Base-by-base conservation (phyloP, 30 jellyfish, hydroid and myxozoan genomes). In the Hydractinia symbiolongicarpus region DNA sequence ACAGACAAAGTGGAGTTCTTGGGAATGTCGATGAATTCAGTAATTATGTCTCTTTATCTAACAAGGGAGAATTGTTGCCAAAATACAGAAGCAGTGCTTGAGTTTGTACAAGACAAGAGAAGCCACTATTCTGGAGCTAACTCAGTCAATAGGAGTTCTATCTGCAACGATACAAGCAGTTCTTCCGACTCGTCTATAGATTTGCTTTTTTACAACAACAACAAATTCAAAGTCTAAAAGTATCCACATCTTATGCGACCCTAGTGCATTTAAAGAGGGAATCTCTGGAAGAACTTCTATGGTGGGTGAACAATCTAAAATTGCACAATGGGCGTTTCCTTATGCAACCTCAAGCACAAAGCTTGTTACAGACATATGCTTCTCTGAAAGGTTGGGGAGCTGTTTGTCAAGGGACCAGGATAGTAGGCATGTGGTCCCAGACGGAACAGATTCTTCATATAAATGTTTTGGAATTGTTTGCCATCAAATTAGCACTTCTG, bases 311-410 rank as follows among this genome's bases (percentile, higher is more conserved):
- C 72, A 72, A 72, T 10, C 8, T 72, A 72, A 10, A 7, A 21
- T 21, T 72, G 14, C 0, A 72, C 57, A 72, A 72, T 72, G 16
- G 81, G 16, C 70, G 81, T 72, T 72, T 73, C 8, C 62, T 72
- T 9, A 53, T 72, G 62, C 62, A 72, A 51, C 62, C 10, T 30
- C 78, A 16, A 15, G 15, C 78, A 16, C 78, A 20, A 68, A 15
- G n/a, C 1, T 11, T 30, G 21, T 11, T 0, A 11, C 78, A 68
- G 51, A 68, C 78, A 68, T 76, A 72, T 72, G 74, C 72, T 7
- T 72, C 81, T 5, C 10, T 5, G 16, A 10, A 30, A 72, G 81
- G 81, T 51, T 72, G 81, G 72, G 16, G 72, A 51, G 16, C 9
- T 1, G 16, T 13, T 13, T 13, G 9, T 64, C 16, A 6, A 13